Percentiles rank a stretch among this genome's conserved stretches.
These are phyloP conservation scores for Lonchura striata DNA, from an alignment of 2,113 vertebrate genomes.

Conservation along the genomic window DNA sequence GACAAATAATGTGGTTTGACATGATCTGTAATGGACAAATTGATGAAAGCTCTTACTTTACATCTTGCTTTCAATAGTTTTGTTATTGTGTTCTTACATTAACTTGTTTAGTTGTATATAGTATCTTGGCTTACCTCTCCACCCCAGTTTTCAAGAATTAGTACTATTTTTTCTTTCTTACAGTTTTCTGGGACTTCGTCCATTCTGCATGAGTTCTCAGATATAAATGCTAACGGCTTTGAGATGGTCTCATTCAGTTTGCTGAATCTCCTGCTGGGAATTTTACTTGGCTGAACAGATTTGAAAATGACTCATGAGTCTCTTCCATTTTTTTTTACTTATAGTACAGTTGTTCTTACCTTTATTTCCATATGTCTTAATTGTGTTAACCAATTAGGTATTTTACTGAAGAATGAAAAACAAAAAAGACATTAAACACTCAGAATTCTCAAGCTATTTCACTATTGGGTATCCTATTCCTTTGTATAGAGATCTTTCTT, in stretches of 20 bases:
- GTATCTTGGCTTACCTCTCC: neutral
- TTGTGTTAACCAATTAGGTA: neutral
- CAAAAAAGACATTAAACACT: neutral
- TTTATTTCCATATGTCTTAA: neutral
- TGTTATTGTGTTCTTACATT: neutral
- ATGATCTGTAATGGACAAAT: neutral
- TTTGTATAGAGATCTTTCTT: neutral
- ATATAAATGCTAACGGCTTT: neutral
- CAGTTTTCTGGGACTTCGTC: neutral
- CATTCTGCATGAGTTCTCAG: conserved; percentile 21
- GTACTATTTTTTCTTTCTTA: neutral
- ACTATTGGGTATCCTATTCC: neutral
- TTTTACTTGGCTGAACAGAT: conserved; percentile 17
- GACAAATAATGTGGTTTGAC: conserved; percentile 12
- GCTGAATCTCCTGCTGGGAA: conserved; percentile 5
- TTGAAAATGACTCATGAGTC: neutral
- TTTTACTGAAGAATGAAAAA: neutral
- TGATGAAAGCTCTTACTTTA: neutral
- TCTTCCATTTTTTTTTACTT: neutral
- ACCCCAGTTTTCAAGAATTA: neutral
- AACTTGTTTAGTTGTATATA: neutral
- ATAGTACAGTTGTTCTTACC: neutral
- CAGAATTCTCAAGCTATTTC: neutral
- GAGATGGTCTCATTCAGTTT: conserved; percentile 21
- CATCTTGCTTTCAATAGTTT: neutral